Evolutionary conservation across 2,797 vertebrate species (phyloP), one percentile per base, ranked within the genome.

Genomic region (Neoniphon sammara): DNA sequence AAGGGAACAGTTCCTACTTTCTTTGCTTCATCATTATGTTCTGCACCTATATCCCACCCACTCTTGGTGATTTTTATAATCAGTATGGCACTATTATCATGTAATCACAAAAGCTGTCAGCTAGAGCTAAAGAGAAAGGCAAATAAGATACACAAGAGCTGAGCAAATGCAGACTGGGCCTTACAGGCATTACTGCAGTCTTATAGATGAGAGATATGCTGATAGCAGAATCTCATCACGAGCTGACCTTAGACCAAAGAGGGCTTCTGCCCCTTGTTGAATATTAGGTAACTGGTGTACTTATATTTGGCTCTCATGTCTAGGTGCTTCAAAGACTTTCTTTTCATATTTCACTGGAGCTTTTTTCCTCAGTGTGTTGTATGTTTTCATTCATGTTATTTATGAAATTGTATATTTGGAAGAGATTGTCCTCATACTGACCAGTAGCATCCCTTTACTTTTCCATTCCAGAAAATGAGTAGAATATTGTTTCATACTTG

Each of bases 381-480:
- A 81, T 86, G 89, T 90, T 90, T 88, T 78, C 77, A 71, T 77
- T 54, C 73, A 75, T 64, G 6, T 86, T 93, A 93, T 93, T 94
- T 93, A 94, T 92, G n/a, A 87, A 78, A 69, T 67, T 91, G 89
- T 82, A 88, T 83, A 89, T 88, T 84, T 84, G 78, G 73, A 66
- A 78, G 65, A 77, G 18, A 75, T 87, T 39, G 34, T 75, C 78
- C 64, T 83, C 50, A 21, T 92, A 82, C 56, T 70, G 72, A 74
- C 47, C 63, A 18, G 34, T 56, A 78, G 75, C 39, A 59, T 58
- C 18, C 49, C 2, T 84, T 84, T 88, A 82, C 77, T 70, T 89
- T 85, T 85, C 57, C 75, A 74, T 88, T 84, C 62, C 81, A 86
- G 80, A 90, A 85, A 77, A 83, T 61, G 18, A 73, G 73, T 36